Evolutionary conservation across 2,113 vertebrate genomes (phyloP).

Genomic region (Tringa solitaria): DNA sequence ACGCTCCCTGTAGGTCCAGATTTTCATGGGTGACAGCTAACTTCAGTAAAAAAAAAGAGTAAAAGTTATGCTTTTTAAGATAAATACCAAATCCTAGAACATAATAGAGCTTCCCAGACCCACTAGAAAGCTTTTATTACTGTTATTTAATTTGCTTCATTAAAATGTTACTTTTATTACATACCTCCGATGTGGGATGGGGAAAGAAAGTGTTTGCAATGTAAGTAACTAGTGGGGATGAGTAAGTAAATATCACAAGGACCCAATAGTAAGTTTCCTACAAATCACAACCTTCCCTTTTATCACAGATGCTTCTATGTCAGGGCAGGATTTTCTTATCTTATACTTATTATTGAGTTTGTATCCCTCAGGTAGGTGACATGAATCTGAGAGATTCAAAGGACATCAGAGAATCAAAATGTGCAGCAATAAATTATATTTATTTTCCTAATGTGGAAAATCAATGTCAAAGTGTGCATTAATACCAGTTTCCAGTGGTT

Average conservation of each 20-base stretch:
- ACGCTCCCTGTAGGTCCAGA: not conserved
- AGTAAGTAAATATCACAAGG: not conserved
- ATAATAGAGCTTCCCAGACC: not conserved
- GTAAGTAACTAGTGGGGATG: not conserved
- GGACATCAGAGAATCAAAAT: not conserved
- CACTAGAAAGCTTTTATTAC: not conserved
- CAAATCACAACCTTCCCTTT: not conserved
- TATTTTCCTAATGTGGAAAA: not conserved
- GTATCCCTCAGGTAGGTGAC: not conserved
- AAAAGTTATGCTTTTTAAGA: not conserved
- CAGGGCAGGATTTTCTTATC: not conserved
- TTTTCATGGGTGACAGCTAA: not conserved
- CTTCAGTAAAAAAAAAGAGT: not conserved
- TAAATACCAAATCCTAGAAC: not conserved
- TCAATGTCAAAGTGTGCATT: not conserved
- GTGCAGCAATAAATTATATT: not conserved
- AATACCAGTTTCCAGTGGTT: not conserved
- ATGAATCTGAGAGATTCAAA: not conserved
- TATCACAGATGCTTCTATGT: not conserved
- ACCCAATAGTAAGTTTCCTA: not conserved
- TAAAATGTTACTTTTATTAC: not conserved
- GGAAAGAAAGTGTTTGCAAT: not conserved
- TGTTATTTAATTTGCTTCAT: not conserved
- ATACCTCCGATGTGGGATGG: not conserved
- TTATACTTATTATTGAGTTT: not conserved